Conservation (phyloP, 2,888 invertebrate genomes). For the Tholera decimalis region DNA sequence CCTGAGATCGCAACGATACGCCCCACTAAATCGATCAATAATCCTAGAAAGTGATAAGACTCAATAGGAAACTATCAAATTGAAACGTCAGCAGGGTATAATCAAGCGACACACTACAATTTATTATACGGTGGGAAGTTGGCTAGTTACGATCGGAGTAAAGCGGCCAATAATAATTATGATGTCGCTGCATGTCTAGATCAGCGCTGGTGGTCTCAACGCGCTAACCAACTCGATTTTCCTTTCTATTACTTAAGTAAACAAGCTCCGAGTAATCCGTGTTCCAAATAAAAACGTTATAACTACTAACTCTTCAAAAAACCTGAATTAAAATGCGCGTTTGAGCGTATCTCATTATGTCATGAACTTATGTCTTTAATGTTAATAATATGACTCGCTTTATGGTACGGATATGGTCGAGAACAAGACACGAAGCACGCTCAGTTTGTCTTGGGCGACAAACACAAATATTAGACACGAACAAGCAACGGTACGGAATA, state of each 20-base stretch:
- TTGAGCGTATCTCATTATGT: conserved; percentile 49
- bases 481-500: conserved; percentile 87
- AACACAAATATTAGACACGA: conserved; percentile 88
- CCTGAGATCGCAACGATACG: conserved; percentile 84
- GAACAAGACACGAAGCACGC: conserved; percentile 75
- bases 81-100: conserved; percentile 84
- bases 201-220: conserved; percentile 72
- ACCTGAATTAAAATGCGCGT: conserved; percentile 50
- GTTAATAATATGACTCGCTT: conserved; percentile 63
- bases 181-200: conserved; percentile 70
- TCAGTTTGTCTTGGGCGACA: conserved; percentile 85
- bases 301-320: conserved; percentile 30
- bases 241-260: conserved; percentile 58
- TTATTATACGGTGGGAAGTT: conserved; percentile 72
- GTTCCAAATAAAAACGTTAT: conserved; percentile 46
- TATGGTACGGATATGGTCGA: conserved; percentile 68
- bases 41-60: conserved; percentile 85
- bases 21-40: conserved; percentile 86
- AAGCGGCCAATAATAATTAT: conserved; percentile 71
- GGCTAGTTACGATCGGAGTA: conserved; percentile 59
- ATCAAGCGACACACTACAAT: conserved; percentile 75
- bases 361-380: conserved; percentile 57
- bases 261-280: conserved; percentile 34
- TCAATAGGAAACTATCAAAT: conserved; percentile 81
- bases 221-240: conserved; percentile 62